These are phyloP conservation scores for Atrichornis clamosus DNA, from an alignment of 2,113 vertebrate genomes.

Conservation along the genomic window DNA sequence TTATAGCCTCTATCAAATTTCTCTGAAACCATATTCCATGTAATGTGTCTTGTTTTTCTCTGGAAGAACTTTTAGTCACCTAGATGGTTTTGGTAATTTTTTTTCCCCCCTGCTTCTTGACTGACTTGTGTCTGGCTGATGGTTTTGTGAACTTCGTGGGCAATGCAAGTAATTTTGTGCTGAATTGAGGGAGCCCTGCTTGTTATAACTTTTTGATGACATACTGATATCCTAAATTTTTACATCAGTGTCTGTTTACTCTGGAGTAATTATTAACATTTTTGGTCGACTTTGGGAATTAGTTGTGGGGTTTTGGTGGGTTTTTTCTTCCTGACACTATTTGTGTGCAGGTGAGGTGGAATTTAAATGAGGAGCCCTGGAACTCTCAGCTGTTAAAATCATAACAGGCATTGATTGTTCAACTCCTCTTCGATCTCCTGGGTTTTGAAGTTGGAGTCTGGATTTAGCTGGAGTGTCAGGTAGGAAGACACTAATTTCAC, in stretches of 20 bases:
- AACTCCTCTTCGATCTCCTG: neutral
- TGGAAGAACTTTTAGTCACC: neutral
- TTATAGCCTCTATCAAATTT: neutral
- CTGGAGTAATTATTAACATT: neutral
- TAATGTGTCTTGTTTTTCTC: neutral
- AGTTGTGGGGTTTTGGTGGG: rapidly evolving
- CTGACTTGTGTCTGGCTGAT: neutral
- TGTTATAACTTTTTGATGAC: neutral
- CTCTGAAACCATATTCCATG: neutral
- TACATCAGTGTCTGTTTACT: neutral
- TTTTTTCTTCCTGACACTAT: neutral
- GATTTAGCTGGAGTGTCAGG: neutral
- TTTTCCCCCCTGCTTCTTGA: rapidly evolving
- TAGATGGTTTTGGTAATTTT: neutral
- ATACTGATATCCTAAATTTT: neutral
- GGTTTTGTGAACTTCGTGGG: neutral
- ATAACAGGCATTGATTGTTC: rapidly evolving
- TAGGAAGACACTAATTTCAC: neutral
- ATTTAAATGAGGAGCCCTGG: neutral
- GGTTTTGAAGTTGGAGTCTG: neutral
- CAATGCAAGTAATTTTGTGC: neutral
- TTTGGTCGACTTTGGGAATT: neutral
- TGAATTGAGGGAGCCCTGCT: neutral
- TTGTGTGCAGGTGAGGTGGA: neutral
- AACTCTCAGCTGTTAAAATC: neutral